Evolutionary conservation across 2,888 invertebrate genomes (phyloP).

Genomic region (Phoronis australis): DNA sequence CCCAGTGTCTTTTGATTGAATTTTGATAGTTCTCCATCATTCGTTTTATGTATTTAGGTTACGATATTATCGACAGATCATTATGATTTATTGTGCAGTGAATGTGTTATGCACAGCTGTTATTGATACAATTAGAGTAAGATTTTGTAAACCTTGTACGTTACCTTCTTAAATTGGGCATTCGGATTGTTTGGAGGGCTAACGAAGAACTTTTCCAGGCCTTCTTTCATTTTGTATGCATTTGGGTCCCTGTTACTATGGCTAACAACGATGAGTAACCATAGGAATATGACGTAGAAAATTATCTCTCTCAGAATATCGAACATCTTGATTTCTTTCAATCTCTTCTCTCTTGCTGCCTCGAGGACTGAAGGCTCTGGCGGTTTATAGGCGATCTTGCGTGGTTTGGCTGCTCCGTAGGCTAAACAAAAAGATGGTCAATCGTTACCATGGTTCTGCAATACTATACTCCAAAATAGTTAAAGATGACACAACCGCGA

Average conservation of each 20-base stretch:
- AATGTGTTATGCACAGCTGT: too few species aligned
- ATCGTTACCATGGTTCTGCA: background rate
- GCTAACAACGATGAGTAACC: slow-evolving; percentile 53
- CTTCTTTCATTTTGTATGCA: slow-evolving; percentile 49
- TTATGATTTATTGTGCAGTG: too few species aligned
- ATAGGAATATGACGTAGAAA: slow-evolving; percentile 54
- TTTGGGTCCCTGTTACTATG: slow-evolving; percentile 52
- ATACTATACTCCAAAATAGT: too few species aligned
- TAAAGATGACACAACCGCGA: too few species aligned
- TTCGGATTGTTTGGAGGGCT: background rate
- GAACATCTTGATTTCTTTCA: slow-evolving; percentile 55
- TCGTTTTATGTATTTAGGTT: too few species aligned
- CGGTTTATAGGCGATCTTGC: slow-evolving; percentile 42
- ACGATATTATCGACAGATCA: too few species aligned
- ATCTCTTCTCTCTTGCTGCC: slow-evolving; percentile 42
- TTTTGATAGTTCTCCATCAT: too few species aligned
- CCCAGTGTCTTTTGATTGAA: too few species aligned
- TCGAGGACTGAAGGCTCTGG: slow-evolving; percentile 48
- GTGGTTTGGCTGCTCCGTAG: slow-evolving; percentile 26
- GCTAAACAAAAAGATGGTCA: slow-evolving; percentile 14
- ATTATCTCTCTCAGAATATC: slow-evolving; percentile 53
- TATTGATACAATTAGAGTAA: too few species aligned
- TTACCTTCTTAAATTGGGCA: background rate
- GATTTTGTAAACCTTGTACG: too few species aligned
- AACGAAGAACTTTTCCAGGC: slow-evolving; percentile 35